Base-by-base conservation (phyloP, 2,888 invertebrate genomes). In the Caenorhabditis auriculariae region DNA sequence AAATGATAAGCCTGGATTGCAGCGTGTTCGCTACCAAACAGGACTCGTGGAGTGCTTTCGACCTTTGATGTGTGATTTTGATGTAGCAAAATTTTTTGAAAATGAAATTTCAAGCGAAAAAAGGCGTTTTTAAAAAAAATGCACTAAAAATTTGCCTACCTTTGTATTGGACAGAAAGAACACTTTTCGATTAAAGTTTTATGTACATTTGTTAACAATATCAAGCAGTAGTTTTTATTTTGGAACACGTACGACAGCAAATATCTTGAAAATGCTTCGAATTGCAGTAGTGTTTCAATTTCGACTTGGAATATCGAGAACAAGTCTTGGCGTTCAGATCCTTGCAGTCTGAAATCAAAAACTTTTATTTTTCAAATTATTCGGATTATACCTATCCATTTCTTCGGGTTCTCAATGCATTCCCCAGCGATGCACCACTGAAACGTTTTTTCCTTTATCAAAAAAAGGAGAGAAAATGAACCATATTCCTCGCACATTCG, bases 341-440 rank as follows among this genome's bases (percentile, higher is more conserved):
- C 32, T 65, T 58, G 54, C 76, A 76, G 29, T 65, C 69, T 71
- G 54, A 29, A 69, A 61, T 32, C 21, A 12, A 15, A n/a, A 44
- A 15, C 15, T 24, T 17, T 6, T 12, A 12, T 15, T 51, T 45
- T 51, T 28, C n/a, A 49, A 45, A 27, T 43, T 43, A 27, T 26
- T 3, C 42, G 19, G 5, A 51, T 15, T 19, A 17, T 53, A 58
- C 41, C 59, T 58, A 60, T 44, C 57, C 56, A 53, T 47, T 69
- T 66, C 26, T 66, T 66, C n/a, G 60, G 48, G 38, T 76, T 70
- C 15, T 43, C 46, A 5, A 75, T 74, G 53, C 78, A 78, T 12
- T 51, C 54, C 4, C 78, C 78, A 24, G 68, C 59, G 15, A 77
- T 55, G 43, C 78, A 78, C 77, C 78, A 76, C 78, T 77, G 55